Evolutionary conservation across 1,140 invertebrate species (phyloP).

Genomic region (Drosophila biarmipes): DNA sequence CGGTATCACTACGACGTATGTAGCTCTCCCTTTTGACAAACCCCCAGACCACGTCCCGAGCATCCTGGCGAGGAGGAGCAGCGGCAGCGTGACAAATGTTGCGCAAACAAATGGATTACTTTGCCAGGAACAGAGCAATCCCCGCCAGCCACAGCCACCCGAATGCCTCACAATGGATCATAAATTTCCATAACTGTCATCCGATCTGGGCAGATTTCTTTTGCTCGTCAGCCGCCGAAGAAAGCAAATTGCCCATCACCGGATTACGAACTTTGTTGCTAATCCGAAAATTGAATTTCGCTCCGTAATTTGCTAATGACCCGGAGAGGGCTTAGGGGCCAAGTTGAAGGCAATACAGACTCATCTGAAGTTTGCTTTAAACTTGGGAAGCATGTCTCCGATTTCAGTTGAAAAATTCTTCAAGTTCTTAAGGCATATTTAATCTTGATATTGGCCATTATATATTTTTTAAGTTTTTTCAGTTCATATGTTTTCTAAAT

Average conservation of each 20-base stretch:
- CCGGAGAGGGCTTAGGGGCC: neutral
- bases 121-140: slow-evolving; percentile 34
- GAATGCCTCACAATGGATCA: slow-evolving; percentile 69
- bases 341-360: neutral
- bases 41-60: slow-evolving; percentile 38
- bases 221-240: slow-evolving; percentile 12
- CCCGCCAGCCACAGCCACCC: slow-evolving; percentile 14
- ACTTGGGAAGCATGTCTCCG: neutral
- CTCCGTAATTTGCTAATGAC: slow-evolving; percentile 59
- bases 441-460: no score
- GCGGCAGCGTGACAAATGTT: slow-evolving; percentile 75
- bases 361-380: neutral
- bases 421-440: no score
- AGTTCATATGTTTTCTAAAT: no score
- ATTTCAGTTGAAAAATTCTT: no score
- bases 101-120: slow-evolving; percentile 81
- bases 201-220: slow-evolving; percentile 43
- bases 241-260: slow-evolving; percentile 42
- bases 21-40: slow-evolving; percentile 46
- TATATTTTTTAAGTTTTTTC: no score
- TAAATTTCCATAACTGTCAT: slow-evolving; percentile 82
- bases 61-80: slow-evolving; percentile 42
- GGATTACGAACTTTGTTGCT: slow-evolving; percentile 46
- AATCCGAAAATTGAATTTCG: slow-evolving; percentile 51
- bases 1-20: slow-evolving; percentile 23